Percentiles rank a stretch among this genome's conserved stretches.
Conservation (phyloP, 2,888 invertebrate species). For the Byasa hedistus region DNA sequence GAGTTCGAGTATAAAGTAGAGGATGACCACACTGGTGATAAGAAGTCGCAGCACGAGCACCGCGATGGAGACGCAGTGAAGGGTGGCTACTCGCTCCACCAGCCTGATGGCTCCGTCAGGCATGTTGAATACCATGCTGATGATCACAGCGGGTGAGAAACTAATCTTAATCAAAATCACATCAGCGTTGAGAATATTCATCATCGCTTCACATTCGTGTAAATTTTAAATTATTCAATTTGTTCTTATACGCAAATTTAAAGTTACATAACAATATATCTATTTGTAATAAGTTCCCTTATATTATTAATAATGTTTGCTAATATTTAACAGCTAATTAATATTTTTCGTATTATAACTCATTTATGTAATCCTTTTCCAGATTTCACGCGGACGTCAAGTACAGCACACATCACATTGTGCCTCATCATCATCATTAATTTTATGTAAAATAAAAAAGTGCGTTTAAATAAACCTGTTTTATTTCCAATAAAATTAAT, state of each 20-base stretch:
- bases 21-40: conserved; percentile 45
- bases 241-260: no score
- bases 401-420: conserved; percentile 62
- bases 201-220: no score
- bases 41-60: conserved; percentile 68
- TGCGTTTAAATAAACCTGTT: no score
- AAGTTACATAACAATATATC: no score
- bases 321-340: no score
- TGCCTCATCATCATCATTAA: conserved; percentile 52
- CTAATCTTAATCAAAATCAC: not conserved
- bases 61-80: conserved; percentile 66
- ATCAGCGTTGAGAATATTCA: no score
- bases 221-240: no score
- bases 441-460: not conserved
- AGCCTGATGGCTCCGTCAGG: conserved; percentile 70
- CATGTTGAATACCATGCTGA: conserved; percentile 74
- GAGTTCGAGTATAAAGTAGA: conserved; percentile 44
- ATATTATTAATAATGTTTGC: no score
- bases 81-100: conserved; percentile 70
- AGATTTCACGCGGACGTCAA: conserved; percentile 40
- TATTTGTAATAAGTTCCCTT: no score
- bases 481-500: no score
- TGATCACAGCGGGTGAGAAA: conserved; percentile 52
- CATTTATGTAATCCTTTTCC: not conserved
- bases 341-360: no score